Conservation (phyloP, 2,797 vertebrate genomes). For the Sebastes vulpes region DNA sequence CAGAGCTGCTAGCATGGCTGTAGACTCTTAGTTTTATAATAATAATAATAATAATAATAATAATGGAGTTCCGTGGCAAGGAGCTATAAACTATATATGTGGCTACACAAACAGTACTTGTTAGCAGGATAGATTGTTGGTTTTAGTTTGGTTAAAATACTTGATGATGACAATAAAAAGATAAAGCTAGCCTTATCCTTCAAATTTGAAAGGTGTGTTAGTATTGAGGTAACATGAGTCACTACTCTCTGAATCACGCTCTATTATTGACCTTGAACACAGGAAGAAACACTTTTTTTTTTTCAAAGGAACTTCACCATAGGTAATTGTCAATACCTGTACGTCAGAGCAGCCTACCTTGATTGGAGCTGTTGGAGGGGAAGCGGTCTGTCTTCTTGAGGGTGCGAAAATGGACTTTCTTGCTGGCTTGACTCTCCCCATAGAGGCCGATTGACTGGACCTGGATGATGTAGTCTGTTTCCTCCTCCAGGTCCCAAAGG, state of each 20-base stretch:
- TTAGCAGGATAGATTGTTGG: neutral
- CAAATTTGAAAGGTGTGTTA: neutral
- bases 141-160: neutral
- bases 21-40: too few relatives aligned
- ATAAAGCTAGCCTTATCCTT: neutral
- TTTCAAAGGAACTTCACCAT: neutral
- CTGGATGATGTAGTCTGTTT: conserved; percentile 96
- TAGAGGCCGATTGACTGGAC: conserved; percentile 96
- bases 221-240: neutral
- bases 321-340: neutral
- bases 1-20: too few relatives aligned
- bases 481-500: conserved; percentile 97
- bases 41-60: too few relatives aligned
- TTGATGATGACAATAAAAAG: neutral
- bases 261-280: neutral
- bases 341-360: conserved; percentile 84
- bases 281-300: neutral
- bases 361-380: conserved; percentile 95
- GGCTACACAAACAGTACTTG: neutral
- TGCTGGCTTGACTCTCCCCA: conserved; percentile 95
- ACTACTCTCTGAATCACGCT: neutral
- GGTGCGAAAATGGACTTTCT: conserved; percentile 93
- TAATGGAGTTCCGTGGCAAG: neutral
- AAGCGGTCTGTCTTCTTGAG: conserved; percentile 94
- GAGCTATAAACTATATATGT: neutral